Conservation (phyloP, 2,797 vertebrate species). For the Lithobates sylvaticus region DNA sequence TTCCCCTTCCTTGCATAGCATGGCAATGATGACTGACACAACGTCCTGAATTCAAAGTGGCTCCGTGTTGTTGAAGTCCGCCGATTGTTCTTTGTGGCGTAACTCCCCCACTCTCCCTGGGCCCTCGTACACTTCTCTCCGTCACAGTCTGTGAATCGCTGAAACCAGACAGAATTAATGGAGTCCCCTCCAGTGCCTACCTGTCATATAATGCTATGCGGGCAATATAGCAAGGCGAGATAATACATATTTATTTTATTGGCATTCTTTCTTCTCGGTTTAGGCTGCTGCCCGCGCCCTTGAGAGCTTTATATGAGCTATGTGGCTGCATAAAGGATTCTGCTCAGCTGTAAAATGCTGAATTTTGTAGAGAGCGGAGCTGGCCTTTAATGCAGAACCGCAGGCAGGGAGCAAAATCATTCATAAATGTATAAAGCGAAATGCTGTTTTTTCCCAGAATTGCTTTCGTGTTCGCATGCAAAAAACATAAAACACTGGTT, state of each 20-base stretch:
- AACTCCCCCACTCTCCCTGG: slow-evolving; percentile 6
- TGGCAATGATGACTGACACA: slow-evolving; percentile 63
- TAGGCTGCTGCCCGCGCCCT: background rate
- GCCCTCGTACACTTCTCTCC: background rate
- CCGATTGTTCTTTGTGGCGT: slow-evolving; percentile 5
- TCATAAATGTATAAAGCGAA: background rate
- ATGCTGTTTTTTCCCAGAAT: background rate
- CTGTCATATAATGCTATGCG: fast-evolving
- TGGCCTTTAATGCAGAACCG: background rate
- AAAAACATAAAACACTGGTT: background rate
- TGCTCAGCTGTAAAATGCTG: background rate
- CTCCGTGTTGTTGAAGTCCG: slow-evolving; percentile 51
- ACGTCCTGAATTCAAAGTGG: slow-evolving; percentile 65
- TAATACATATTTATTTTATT: slow-evolving; percentile 42
- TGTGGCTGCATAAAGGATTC: background rate
- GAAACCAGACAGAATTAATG: background rate
- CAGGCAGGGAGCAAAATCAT: background rate
- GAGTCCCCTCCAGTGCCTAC: background rate
- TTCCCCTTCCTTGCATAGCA: slow-evolving; percentile 64
- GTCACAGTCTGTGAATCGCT: slow-evolving; percentile 1
- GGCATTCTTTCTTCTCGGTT: background rate
- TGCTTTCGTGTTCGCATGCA: background rate
- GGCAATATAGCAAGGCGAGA: background rate
- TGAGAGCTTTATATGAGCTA: background rate
- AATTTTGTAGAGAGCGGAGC: background rate